Percentiles rank a stretch among this genome's conserved stretches.
Conservation (phyloP, 2,797 vertebrate species). For the Crax fasciolata region DNA sequence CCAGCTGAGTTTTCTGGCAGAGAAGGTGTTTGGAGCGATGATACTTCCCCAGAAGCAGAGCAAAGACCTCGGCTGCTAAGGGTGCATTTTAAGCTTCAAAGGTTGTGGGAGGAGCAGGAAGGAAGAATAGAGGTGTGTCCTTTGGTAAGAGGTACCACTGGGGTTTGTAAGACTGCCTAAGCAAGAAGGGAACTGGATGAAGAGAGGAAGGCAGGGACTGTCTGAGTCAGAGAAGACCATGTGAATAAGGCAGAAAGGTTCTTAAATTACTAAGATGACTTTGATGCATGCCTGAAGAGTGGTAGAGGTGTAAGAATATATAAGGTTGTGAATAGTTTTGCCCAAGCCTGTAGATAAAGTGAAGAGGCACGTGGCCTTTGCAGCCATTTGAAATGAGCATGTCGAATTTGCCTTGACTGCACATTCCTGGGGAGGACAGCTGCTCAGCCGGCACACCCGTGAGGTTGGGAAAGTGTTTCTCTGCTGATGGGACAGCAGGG, state of each 20-base stretch:
- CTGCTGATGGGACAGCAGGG: background rate
- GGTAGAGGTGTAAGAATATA: background rate
- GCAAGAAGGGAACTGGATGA: background rate
- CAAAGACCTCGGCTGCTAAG: background rate
- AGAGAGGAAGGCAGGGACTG: background rate
- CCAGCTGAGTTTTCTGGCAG: background rate
- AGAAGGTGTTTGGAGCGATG: background rate
- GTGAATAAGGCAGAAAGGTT: background rate
- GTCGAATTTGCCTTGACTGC: rapidly evolving
- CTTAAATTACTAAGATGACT: background rate
- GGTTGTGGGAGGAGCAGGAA: background rate
- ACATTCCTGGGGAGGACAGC: background rate
- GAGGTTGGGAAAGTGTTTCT: background rate
- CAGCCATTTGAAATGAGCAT: background rate
- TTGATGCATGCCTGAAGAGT: background rate
- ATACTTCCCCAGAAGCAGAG: background rate
- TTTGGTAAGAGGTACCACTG: background rate
- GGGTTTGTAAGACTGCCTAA: background rate
- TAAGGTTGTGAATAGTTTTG: background rate
- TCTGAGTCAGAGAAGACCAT: rapidly evolving
- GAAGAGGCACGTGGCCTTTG: background rate
- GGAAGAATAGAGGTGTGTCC: background rate
- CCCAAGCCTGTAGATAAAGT: background rate
- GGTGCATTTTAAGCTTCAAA: background rate
- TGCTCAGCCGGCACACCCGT: background rate